These are phyloP conservation scores for Acrocera orbiculus DNA, from an alignment of 2,888 invertebrate species.

Conservation along the genomic window DNA sequence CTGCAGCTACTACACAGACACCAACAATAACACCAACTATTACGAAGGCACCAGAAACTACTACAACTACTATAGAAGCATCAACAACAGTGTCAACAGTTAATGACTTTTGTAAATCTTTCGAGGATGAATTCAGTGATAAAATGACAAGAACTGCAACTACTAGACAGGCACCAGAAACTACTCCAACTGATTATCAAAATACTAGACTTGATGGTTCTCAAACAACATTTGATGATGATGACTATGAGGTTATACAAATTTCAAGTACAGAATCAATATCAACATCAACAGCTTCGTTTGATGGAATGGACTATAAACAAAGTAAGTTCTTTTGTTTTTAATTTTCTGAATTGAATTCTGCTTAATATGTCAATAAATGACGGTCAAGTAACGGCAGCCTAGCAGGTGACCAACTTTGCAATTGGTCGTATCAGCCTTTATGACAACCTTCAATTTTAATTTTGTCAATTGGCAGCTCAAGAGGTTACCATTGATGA, in stretches of 20 bases:
- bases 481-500: no score
- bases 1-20: conserved; percentile 3
- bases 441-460: no score
- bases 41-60: conserved; percentile 11
- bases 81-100: background rate
- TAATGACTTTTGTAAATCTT: no score
- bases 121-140: no score
- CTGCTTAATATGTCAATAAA: no score
- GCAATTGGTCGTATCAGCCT: no score
- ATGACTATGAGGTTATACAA: conserved; percentile 4
- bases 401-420: no score
- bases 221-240: background rate
- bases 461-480: no score
- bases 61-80: no score
- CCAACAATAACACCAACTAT: conserved; percentile 16
- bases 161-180: background rate
- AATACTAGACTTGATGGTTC: background rate
- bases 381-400: no score
- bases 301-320: conserved; percentile 30
- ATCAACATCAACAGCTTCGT: conserved; percentile 10
- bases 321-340: conserved; percentile 21
- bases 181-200: background rate
- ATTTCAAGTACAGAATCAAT: conserved; percentile 1
- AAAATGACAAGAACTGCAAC: no score
- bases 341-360: no score